A percentile compares a stretch with the other conserved stretches of the same genome.
These are phyloP conservation scores for Crocuta crocuta DNA, from an alignment of 2,113 vertebrate genomes.

Conservation along the genomic window DNA sequence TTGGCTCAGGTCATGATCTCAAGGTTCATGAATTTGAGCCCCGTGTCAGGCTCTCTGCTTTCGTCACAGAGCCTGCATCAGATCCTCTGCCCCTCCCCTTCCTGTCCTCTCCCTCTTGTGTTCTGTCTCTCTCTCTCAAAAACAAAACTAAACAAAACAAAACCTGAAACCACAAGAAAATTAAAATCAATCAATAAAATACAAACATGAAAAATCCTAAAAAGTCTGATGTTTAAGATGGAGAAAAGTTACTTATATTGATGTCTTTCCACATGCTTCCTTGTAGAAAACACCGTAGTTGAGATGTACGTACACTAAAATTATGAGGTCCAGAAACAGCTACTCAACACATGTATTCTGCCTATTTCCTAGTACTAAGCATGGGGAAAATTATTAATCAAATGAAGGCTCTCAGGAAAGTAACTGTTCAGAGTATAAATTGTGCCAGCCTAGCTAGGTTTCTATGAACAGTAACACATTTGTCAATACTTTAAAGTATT, in stretches of 20 bases:
- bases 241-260: neutral
- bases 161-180: too few relatives aligned
- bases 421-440: neutral
- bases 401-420: neutral
- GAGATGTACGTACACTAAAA: neutral
- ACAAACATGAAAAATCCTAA: neutral
- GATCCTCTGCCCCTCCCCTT: too few relatives aligned
- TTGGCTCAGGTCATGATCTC: too few relatives aligned
- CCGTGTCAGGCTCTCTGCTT: too few relatives aligned
- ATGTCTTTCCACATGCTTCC: neutral
- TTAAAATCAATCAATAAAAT: neutral
- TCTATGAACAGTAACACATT: neutral
- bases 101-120: too few relatives aligned
- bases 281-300: neutral
- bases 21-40: too few relatives aligned
- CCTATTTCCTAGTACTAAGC: neutral
- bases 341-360: neutral
- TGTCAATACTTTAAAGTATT: conserved; percentile 1
- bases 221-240: conserved; percentile 22
- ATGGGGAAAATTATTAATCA: conserved; percentile 13
- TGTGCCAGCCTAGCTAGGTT: neutral
- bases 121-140: too few relatives aligned
- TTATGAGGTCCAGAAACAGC: neutral
- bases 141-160: too few relatives aligned
- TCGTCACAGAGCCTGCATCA: too few relatives aligned